Evolutionary conservation across 1,140 invertebrate species (phyloP), one percentile per base, ranked within the genome.

Genomic region (Zaprionus taronus): DNA sequence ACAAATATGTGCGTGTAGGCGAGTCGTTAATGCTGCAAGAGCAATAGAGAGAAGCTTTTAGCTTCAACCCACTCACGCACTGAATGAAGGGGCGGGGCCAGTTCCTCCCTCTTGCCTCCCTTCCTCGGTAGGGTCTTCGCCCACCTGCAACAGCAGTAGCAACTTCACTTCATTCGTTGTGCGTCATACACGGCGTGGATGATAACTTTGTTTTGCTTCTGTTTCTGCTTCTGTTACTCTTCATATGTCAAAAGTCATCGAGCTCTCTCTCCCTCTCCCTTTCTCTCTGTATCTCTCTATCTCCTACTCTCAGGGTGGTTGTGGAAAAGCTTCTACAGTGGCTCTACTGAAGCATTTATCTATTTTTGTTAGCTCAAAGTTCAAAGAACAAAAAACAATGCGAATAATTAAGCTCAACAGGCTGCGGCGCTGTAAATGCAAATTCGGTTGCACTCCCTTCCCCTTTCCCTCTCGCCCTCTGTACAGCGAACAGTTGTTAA

Each of bases 331-430:
- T 51, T 51, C 47, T 22, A 12, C 4, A 22, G 9, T 51, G 2
- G 47, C 47, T 51, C 47, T 4, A 5, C 47, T 14, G 4, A 20
- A 5, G 20, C 47, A 51, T 22, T 51, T 51, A 51, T 51, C 47
- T 51, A 51, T 51, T 51, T 51, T 24, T 51, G 47, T 11, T 51
- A 51, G 47, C 47, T 51, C 47, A 51, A 51, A 51, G 47, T 51
- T 51, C 47, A 24, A 51, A 20, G 20, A 51, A 51, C 22, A 22
- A 12, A 22, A 22, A 49, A 49, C 17, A 49, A 4, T 49, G 20
- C 15, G 11, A 49, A 49, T 22, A 20, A 11, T 20, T 49, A 49
- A 49, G 41, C 41, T 47, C n/a, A 47, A 47, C 41, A 17, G n/a
- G 41, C 41, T 41, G 41, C 41, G 6, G 41, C 41, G n/a, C n/a